Base-by-base conservation (phyloP, 2,113 vertebrate genomes). In the Ptilonorhynchus violaceus region DNA sequence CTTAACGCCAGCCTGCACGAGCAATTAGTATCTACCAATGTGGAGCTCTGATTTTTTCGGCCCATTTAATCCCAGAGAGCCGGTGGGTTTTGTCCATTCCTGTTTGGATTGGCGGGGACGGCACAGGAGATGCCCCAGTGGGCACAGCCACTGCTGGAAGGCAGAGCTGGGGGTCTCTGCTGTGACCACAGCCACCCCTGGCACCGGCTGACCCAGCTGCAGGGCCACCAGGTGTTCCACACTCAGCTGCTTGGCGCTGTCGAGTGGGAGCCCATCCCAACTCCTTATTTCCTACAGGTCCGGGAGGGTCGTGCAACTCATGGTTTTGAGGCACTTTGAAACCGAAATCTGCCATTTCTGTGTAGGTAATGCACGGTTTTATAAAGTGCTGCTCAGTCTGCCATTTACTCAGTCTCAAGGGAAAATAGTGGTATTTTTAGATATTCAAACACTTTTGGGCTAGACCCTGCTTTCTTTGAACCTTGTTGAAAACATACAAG, bases 211-310 rank as follows among this genome's bases (percentile, higher is more conserved):
- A 30, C 28, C 5, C 18, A 28, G 27, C 59, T 73, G 59, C 59
- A 73, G 24, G 66, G 24, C 28, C 41, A 22, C 1, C 0, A 5
- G 31, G 41, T 0, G 0, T 69, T 91, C 56, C 11, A 1, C 5
- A 21, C 24, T 33, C 39, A 37, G 0, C 39, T 64, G 11, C 55
- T 80, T 44, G 31, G 14, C 50, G 59, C 59, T 89, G 41, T 15
- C 6, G 33, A 64, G 17, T n/a, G 10, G 30, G 15, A 39, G 5
- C 33, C 68, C 35, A 20, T 49, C 53, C 68, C 52, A 62, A 25
- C 13, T 50, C 49, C 44, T n/a, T 12, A 5, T 42, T 64, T 52
- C 3, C 64, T 91, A 10, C 41, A 37, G 33, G 20, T 35, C 63
- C 67, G 2, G 0, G 1, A 74, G 37, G 9, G 31, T 31, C 60